These are phyloP conservation scores for Watsonalla binaria DNA, from an alignment of 2,888 invertebrate genomes.

Conservation along the genomic window DNA sequence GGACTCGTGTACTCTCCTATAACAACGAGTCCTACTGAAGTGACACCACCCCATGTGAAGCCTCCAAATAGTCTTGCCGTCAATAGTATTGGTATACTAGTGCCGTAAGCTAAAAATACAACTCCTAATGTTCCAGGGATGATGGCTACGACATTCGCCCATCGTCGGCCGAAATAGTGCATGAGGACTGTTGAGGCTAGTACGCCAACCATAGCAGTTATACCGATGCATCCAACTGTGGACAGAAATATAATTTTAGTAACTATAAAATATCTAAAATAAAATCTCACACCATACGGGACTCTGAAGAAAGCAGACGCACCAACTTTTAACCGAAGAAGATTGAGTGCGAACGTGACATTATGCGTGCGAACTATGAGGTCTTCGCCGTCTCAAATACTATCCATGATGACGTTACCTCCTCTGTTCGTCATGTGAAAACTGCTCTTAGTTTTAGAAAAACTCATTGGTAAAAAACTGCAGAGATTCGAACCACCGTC, in stretches of 20 bases:
- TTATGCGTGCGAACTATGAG: too few species aligned
- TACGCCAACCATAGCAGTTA: neutral
- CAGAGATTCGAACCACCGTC: too few species aligned
- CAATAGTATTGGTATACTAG: conserved; percentile 7
- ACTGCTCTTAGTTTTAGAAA: too few species aligned
- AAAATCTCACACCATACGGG: too few species aligned
- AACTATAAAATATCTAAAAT: too few species aligned
- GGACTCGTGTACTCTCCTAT: conserved; percentile 72
- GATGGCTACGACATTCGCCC: neutral
- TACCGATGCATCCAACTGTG: neutral
- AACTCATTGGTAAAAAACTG: too few species aligned
- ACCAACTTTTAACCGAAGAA: too few species aligned
- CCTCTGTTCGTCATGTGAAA: too few species aligned
- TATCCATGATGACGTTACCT: too few species aligned
- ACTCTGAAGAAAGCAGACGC: too few species aligned
- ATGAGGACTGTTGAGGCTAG: neutral
- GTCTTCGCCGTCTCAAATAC: too few species aligned
- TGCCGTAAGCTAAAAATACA: neutral
- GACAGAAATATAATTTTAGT: neutral
- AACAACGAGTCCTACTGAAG: conserved; percentile 54
- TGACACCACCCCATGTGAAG: conserved; percentile 58
- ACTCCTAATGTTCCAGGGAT: neutral
- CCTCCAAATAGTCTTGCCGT: conserved; percentile 35
- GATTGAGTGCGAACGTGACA: too few species aligned
- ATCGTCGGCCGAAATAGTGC: neutral